Conservation (phyloP, 2,888 invertebrate species). For the Synanthedon formicaeformis region DNA sequence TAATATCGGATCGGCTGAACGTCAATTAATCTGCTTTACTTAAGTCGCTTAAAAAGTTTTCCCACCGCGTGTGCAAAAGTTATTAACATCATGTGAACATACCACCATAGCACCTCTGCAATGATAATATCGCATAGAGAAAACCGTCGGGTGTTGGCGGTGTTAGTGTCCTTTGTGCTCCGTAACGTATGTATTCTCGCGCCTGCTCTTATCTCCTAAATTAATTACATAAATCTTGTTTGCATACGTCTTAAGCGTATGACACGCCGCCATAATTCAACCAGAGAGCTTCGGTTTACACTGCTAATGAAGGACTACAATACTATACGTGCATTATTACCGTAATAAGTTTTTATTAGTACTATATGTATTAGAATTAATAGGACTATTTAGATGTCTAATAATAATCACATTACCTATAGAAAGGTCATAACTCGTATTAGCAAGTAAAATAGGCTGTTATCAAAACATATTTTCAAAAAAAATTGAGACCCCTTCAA, state of each 20-base stretch:
- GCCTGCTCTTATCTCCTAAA: conserved; percentile 65
- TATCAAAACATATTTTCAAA: no score
- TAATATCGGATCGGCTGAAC: no score
- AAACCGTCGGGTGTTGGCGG: conserved; percentile 18
- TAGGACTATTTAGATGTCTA: no score
- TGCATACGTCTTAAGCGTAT: conserved; percentile 68
- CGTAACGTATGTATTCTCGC: conserved; percentile 49
- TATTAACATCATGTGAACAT: background rate
- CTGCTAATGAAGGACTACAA: conserved; percentile 60
- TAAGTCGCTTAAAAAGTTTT: background rate
- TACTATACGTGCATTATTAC: conserved; percentile 11
- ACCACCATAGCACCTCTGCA: background rate
- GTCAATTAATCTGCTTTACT: no score
- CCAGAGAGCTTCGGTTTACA: conserved; percentile 49
- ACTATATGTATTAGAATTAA: no score
- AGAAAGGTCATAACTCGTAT: no score
- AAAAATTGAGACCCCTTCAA: no score
- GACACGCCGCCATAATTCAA: conserved; percentile 64
- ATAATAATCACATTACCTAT: no score
- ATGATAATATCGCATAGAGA: conserved; percentile 17
- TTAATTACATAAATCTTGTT: conserved; percentile 72
- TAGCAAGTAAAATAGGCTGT: no score
- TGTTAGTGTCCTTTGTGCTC: conserved; percentile 44
- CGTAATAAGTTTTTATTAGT: no score
- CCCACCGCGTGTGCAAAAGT: background rate